These are phyloP conservation scores for Glareola pratincola DNA, from an alignment of 2,113 vertebrate genomes.

Conservation along the genomic window DNA sequence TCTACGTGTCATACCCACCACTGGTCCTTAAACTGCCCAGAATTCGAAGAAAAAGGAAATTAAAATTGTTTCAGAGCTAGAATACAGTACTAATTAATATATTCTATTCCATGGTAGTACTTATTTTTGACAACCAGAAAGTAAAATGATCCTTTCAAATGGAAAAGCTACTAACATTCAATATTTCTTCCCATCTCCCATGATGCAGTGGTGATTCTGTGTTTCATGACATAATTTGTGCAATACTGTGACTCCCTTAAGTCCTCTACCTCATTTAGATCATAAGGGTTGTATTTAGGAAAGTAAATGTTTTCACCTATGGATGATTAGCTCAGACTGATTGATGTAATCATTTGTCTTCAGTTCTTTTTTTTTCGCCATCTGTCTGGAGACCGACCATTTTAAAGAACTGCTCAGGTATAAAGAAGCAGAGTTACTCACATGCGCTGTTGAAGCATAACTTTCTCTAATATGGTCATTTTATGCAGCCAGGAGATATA, in stretches of 20 bases:
- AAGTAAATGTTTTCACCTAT: constrained; percentile 9
- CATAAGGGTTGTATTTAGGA: neutral
- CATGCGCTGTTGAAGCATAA: neutral
- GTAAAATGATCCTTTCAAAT: neutral
- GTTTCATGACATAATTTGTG: neutral
- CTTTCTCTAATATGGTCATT: constrained; percentile 15
- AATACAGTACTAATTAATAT: neutral
- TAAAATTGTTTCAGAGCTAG: neutral
- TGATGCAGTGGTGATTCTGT: neutral
- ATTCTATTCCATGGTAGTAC: neutral
- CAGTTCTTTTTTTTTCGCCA: neutral
- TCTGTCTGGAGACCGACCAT: neutral
- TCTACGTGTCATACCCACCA: accelerated
- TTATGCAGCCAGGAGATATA: neutral
- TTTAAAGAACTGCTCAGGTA: neutral
- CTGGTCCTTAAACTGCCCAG: neutral
- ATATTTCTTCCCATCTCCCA: neutral
- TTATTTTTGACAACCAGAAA: neutral
- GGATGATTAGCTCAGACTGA: neutral
- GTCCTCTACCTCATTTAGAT: neutral
- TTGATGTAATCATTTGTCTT: neutral
- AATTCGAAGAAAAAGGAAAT: neutral
- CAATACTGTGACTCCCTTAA: neutral
- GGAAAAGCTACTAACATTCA: neutral
- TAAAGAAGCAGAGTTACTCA: constrained; percentile 5